phyloP scores from a whole-genome alignment of 2,797 vertebrate species.

The Lagodon rhomboides region DNA sequence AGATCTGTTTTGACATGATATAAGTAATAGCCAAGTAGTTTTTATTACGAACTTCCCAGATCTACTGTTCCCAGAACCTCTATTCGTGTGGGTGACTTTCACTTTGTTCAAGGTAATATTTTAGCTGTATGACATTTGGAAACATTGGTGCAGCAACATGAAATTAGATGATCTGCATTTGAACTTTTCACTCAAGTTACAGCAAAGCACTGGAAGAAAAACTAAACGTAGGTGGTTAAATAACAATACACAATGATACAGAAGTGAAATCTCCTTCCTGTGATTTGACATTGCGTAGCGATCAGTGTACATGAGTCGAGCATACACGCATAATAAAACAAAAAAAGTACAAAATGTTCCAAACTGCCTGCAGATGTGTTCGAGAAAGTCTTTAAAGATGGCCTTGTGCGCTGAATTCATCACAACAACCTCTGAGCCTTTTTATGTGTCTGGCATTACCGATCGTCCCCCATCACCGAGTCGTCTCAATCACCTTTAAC shows the following conservation, averaged over 20 bases:
- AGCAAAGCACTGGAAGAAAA: background rate
- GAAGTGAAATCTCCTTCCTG: background rate
- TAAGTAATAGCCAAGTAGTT: too few species aligned
- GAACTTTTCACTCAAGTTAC: background rate
- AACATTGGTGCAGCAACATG: background rate
- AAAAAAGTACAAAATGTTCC: background rate
- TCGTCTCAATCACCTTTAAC: slow-evolving; percentile 83
- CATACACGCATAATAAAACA: background rate
- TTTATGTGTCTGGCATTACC: slow-evolving; percentile 50
- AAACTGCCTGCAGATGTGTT: background rate
- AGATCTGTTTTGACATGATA: background rate
- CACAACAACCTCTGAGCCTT: slow-evolving; percentile 51
- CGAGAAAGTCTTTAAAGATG: slow-evolving; percentile 15
- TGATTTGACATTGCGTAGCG: background rate
- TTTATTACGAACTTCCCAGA: background rate
- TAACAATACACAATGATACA: background rate
- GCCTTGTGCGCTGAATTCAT: slow-evolving; percentile 44
- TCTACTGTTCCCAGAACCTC: too few species aligned
- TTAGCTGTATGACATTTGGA: too few species aligned
- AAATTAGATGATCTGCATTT: background rate
- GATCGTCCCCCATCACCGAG: slow-evolving; percentile 53
- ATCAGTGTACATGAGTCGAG: background rate
- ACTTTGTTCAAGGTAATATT: too few species aligned
- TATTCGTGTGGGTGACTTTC: too few species aligned
- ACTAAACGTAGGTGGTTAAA: background rate